Percentiles rank a stretch among this genome's conserved stretches.
Evolutionary conservation across 1,140 invertebrate genomes (phyloP).

Genomic region (Ditylenchus dipsaci): DNA sequence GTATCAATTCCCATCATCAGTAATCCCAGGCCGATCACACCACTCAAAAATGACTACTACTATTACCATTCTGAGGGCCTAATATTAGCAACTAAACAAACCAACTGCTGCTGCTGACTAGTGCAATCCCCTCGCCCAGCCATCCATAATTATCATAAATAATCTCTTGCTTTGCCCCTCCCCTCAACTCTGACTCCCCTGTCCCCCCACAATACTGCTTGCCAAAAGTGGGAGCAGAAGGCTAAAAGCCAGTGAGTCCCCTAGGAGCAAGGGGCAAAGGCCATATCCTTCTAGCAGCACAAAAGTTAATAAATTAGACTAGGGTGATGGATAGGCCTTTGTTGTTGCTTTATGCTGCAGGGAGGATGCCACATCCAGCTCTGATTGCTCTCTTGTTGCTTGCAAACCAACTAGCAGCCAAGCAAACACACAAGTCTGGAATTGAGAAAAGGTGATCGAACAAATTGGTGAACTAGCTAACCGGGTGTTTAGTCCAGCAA

Average conservation of each 20-base stretch:
- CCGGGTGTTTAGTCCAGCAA: neutral
- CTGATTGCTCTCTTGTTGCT: neutral
- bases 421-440: no score
- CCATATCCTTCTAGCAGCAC: neutral
- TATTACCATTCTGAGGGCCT: neutral
- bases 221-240: neutral
- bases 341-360: neutral
- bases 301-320: conserved; percentile 6
- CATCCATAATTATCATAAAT: conserved; percentile 6
- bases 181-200: neutral
- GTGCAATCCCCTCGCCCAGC: neutral
- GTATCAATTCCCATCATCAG: neutral
- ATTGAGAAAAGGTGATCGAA: neutral
- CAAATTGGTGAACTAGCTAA: neutral
- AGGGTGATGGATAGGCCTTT: neutral
- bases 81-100: neutral
- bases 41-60: neutral
- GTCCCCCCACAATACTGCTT: neutral
- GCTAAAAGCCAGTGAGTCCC: neutral
- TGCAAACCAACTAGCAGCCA: no score
- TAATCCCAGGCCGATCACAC: neutral
- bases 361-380: neutral
- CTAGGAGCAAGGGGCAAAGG: neutral
- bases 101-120: neutral
- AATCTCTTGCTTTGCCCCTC: neutral